Evolutionary conservation across 2,797 vertebrate species (phyloP).

Genomic region (Liasis olivaceus): DNA sequence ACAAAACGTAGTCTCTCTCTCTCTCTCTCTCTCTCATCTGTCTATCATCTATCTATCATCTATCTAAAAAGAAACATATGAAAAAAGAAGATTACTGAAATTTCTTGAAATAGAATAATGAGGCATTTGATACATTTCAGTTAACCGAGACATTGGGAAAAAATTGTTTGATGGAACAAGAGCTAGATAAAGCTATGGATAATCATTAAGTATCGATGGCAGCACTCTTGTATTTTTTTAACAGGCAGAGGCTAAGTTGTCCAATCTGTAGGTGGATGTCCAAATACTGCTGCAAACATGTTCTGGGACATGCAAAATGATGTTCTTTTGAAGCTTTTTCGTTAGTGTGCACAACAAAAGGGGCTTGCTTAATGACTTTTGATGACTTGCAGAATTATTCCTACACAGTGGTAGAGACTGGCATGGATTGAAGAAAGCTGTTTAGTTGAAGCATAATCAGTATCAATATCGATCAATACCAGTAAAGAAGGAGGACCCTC

Average conservation of each 20-base stretch:
- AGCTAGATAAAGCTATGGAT: slow-evolving; percentile 44
- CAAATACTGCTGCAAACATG: slow-evolving; percentile 36
- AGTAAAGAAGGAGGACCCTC: background rate
- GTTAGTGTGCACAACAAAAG: background rate
- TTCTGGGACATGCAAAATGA: background rate
- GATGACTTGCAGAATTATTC: background rate
- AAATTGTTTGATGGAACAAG: background rate
- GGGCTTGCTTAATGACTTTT: background rate
- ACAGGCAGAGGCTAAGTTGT: slow-evolving; percentile 43
- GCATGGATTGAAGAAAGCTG: background rate
- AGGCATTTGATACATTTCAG: background rate
- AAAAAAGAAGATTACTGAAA: background rate
- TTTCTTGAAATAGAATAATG: background rate
- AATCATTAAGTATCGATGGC: slow-evolving; percentile 60
- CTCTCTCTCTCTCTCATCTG: no score
- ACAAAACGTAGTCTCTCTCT: background rate
- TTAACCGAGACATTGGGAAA: background rate
- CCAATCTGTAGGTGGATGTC: slow-evolving; percentile 49
- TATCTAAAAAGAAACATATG: background rate
- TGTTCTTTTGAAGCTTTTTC: background rate
- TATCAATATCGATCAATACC: background rate
- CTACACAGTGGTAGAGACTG: background rate
- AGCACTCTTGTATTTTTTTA: slow-evolving; percentile 50
- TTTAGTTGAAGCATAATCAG: background rate
- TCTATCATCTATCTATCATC: no score